Evolutionary conservation across 2,113 vertebrate species (phyloP), one percentile per base, ranked within the genome.

Genomic region (Callopanchax toddi): DNA sequence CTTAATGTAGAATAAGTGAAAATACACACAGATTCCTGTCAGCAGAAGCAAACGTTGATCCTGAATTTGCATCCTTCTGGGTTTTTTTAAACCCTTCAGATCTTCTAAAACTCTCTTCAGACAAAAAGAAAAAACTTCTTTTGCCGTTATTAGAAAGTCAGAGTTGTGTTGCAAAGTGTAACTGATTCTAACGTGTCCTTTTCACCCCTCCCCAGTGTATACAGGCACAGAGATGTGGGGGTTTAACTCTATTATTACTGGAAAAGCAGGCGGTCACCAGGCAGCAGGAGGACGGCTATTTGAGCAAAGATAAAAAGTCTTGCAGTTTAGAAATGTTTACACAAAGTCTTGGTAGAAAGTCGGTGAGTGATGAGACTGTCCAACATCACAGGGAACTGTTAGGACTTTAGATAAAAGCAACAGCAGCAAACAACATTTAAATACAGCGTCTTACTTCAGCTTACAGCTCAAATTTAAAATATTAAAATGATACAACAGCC

Each of bases 81-180:
- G n/a, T n/a, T 4, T 1, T 20, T 29, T 32, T n/a, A 62, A 45
- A 42, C 13, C 18, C n/a, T 40, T 44, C 11, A 22, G 23, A 51
- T 66, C 36, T 26, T 5, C 10, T 15, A 23, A 56, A 34, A 36
- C 17, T 32, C 7, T 20, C n/a, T 39, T 25, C 10, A n/a, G 44
- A 69, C 36, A 37, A 56, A 49, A 42, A 34, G 44, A 46, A 10
- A 57, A 53, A 61, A 58, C 7, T 18, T 16, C 8, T 13, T 32
- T 39, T 20, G 52, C 70, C 93, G 93, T 84, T 93, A 94, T 93
- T 92, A 92, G 93, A 94, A 80, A 84, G 74, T 76, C 71, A 43
- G 63, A 80, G 74, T 71, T 67, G 46, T 49, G 63, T 51, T 11
- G 45, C 62, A 61, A 76, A 95, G 92, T 93, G 59, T 8, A 11